Conservation (phyloP, 64 coral and sea anemone genomes). For the Actinia equina region DNA sequence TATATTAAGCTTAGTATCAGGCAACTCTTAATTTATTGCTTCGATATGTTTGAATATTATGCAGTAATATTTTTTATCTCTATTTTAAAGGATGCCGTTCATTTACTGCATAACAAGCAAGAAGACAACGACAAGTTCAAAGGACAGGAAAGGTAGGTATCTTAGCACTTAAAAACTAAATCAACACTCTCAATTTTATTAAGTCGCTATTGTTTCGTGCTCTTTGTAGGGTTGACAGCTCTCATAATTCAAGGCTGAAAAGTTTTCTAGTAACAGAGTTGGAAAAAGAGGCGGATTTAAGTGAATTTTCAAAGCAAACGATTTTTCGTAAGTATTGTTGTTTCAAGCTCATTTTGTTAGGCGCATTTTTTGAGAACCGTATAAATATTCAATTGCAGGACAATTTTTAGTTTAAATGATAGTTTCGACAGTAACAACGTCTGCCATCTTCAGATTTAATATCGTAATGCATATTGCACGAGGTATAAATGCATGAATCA, state of each 20-base stretch:
- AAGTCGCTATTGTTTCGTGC: not conserved
- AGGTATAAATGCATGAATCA: too few species aligned
- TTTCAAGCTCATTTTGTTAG: not conserved
- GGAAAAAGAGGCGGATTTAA: not conserved
- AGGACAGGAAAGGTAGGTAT: conserved; percentile 15
- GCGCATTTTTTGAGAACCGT: not conserved
- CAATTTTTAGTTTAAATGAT: too few species aligned
- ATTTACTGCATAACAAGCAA: conserved; percentile 26
- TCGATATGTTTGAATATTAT: not conserved
- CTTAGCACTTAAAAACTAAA: not conserved
- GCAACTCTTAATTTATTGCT: not conserved
- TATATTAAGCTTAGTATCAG: too few species aligned
- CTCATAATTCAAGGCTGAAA: not conserved
- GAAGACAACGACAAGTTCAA: conserved; percentile 1
- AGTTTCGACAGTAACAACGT: too few species aligned
- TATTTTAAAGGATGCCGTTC: conserved; percentile 6
- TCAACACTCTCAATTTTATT: not conserved
- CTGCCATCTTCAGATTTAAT: too few species aligned
- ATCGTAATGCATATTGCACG: too few species aligned
- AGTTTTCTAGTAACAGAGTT: conserved; percentile 1
- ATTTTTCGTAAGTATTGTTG: not conserved
- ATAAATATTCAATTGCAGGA: not conserved
- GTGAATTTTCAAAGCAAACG: not conserved
- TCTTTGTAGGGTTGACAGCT: not conserved
- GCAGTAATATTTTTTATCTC: too few species aligned